Base-by-base conservation (phyloP, 2,797 vertebrate species). In the Sebastes dallii region DNA sequence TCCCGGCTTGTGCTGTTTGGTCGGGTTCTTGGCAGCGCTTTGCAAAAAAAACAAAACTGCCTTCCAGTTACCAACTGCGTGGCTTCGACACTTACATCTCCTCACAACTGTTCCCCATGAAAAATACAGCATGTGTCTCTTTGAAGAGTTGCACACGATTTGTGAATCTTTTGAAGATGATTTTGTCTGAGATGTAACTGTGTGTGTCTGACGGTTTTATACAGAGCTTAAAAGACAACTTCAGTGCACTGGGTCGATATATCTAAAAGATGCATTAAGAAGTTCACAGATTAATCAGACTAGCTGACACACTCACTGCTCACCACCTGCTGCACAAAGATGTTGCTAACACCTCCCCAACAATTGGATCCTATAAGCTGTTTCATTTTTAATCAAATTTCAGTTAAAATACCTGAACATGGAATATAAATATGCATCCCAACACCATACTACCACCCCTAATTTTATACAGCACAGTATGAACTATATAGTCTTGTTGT, bases 71-170 rank as follows among this genome's bases (percentile, higher is more conserved):
- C 80, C 64, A 58, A 66, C 72, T 64, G 73, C 16, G 71, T 71
- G 42, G 32, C 61, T 79, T 42, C 69, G 3, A 59, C 36, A 4
- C 64, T 50, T 42, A 62, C 58, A 68, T 65, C 70, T 60, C 55
- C 30, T 75, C 65, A 66, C 67, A 77, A 67, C 58, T 61, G 71
- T 67, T 84, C 55, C 62, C 66, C 58, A 79, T 90, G 34, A 79
- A 86, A 88, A 75, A 80, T 83, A 92, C 50, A 84, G 32, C 27
- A 27, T 4, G 27, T 1, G 10, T 46, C 73, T 69, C 70, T 87
- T 78, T 82, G 78, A 86, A 82, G 77, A 68, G 68, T 24, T 71
- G 29, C 32, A 52, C 16, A 75, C 16, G 14, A 80, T 68, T 52
- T 50, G 71, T 13, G 36, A 76, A 56, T 14, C 67, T 73, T 80